Evolutionary conservation across 37 sponge, comb jelly and placozoan species (phyloP), one percentile per base, ranked within the genome.

Genomic region (Halichondria panicea): DNA sequence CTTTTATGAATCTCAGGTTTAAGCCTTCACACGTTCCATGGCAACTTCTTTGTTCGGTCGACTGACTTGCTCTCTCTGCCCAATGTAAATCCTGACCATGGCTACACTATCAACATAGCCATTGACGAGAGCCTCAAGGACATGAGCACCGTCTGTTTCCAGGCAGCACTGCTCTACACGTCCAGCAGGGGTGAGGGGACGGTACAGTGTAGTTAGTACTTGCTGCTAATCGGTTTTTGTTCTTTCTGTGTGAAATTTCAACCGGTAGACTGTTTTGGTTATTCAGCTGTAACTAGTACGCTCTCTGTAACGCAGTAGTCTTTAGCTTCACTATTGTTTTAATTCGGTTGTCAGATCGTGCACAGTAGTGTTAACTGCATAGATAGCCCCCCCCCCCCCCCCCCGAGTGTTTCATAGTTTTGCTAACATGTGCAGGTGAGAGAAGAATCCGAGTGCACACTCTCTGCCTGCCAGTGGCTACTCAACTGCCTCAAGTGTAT

Each of bases 11-110:
- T 69, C 61, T 34, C 59, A 87, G 97, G 97, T 70, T 52, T 98
- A 0, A 82, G 87, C 27, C 78, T 98, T 7, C 96, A 98, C 62
- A 87, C 99, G 22, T 98, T 98, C 73, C 87, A 89, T 75, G 99
- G 99, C 5, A 94, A 98, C 84, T 98, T 89, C 74, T 98, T 98
- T 77, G 93, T 95, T 9, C 93, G 99, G 1, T 92, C 96, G 0
- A 89, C 96, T 15, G 99, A 98, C 63, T 84, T 98, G n/a, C 84
- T 98, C 31, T 87, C 96, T 24, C 81, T 98, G 41, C 96, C 96
- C 31, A 95, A 93, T 57, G 89, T 92, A 37, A 98, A 92, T 73
- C 99, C 99, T 57, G 99, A 98, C 62, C 85, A 77, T 24, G 75
- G 80, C 38, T 95, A 90, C 74, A 90, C 90, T 33, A 84, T 95